phyloP scores from a whole-genome alignment of 2,113 vertebrate species.

The Labrus mixtus region DNA sequence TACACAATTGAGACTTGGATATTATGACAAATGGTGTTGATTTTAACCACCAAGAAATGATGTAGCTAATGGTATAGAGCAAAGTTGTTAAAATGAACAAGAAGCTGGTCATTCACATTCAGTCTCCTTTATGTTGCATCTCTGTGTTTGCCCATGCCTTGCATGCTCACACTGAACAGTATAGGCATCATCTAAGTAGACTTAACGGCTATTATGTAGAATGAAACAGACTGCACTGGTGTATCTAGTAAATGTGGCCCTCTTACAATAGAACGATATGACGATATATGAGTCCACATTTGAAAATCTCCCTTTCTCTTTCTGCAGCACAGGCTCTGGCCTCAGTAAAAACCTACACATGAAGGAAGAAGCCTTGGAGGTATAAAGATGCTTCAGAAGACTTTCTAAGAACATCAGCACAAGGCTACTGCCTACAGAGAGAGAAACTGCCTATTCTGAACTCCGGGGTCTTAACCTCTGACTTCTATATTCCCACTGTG shows the following conservation, averaged over 20 bases:
- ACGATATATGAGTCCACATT: too few species aligned
- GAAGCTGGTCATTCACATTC: too few species aligned
- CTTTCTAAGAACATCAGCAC: constrained; percentile 57
- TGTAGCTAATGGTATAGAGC: too few species aligned
- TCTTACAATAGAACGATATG: too few species aligned
- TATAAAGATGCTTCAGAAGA: constrained; percentile 28
- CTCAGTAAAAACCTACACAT: constrained; percentile 82
- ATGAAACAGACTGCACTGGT: not conserved
- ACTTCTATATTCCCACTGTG: constrained; percentile 73
- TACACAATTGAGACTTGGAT: too few species aligned
- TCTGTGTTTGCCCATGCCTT: too few species aligned
- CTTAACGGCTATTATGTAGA: not conserved
- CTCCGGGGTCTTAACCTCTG: constrained; percentile 40
- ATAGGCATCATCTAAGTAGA: too few species aligned
- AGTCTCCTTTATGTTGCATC: too few species aligned
- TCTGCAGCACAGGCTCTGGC: constrained; percentile 78
- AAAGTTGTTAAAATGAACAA: too few species aligned
- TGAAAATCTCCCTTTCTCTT: not conserved
- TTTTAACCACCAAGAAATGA: too few species aligned
- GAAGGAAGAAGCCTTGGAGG: constrained; percentile 60
- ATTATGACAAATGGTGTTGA: too few species aligned
- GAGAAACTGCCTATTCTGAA: constrained; percentile 45
- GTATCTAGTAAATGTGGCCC: not conserved
- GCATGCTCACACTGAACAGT: too few species aligned
- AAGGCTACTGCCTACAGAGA: constrained; percentile 41